Conservation (phyloP, 2,113 vertebrate genomes). For the Scomber japonicus region DNA sequence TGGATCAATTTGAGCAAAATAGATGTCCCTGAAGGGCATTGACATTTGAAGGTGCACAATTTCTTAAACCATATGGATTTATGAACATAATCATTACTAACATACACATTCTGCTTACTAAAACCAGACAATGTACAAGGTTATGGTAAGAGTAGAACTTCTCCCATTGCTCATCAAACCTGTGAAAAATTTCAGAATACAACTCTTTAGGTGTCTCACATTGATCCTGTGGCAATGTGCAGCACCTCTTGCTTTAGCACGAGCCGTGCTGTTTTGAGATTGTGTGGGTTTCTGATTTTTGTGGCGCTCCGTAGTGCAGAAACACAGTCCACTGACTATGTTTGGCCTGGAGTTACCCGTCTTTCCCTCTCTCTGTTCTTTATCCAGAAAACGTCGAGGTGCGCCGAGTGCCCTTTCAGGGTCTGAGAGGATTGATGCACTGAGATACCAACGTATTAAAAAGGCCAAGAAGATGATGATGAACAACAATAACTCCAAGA, state of each 20-base stretch:
- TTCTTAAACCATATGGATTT: slow-evolving; percentile 39
- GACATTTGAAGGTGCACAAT: slow-evolving; percentile 27
- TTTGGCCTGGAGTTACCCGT: slow-evolving; percentile 73
- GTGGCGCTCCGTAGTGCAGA: slow-evolving; percentile 69
- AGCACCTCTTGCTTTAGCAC: slow-evolving; percentile 76
- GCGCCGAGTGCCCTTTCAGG: slow-evolving; percentile 88
- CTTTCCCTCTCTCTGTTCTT: slow-evolving; percentile 72
- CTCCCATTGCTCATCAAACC: slow-evolving; percentile 30
- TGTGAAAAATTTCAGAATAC: slow-evolving; percentile 24
- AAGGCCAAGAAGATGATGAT: slow-evolving; percentile 97
- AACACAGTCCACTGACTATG: slow-evolving; percentile 44
- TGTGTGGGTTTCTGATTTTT: slow-evolving; percentile 59
- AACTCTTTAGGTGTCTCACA: slow-evolving; percentile 58
- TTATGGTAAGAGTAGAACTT: slow-evolving; percentile 21
- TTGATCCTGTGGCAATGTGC: slow-evolving; percentile 75
- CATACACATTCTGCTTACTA: slow-evolving; percentile 2
- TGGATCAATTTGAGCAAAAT: slow-evolving; percentile 63
- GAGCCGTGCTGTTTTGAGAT: slow-evolving; percentile 64
- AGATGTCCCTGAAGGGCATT: slow-evolving; percentile 11
- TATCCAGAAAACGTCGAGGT: slow-evolving; percentile 88
- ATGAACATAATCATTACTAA: not conserved
- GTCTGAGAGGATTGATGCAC: slow-evolving; percentile 99
- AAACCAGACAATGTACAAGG: slow-evolving; percentile 31
- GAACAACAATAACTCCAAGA: slow-evolving; percentile 96
- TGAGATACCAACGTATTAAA: slow-evolving; percentile 98